phyloP scores from a whole-genome alignment of 2,113 vertebrate genomes.

The human (Homo sapiens) region DNA sequence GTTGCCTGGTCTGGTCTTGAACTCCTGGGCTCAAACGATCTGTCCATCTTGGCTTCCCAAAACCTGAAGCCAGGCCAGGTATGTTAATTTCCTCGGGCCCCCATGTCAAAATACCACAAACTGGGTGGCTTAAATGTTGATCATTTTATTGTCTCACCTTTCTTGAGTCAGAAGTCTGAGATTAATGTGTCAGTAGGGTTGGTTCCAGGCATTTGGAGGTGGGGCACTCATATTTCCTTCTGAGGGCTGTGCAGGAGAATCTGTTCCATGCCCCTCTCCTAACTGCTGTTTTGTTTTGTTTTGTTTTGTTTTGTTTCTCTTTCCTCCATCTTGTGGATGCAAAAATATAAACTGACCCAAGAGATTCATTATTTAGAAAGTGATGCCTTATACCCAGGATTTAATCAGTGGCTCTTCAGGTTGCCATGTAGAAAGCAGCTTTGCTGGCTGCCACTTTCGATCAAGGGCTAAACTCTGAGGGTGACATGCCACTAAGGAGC shows the following conservation, averaged over 20 bases:
- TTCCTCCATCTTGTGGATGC: not conserved
- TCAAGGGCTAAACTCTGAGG: not conserved
- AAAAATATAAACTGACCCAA: not conserved
- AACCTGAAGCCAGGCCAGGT: not conserved
- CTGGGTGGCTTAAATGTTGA: not conserved
- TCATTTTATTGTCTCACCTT: not conserved
- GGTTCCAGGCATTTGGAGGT: not conserved
- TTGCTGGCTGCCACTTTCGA: not conserved
- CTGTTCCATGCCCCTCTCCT: not conserved
- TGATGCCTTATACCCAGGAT: not conserved
- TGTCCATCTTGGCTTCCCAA: too few species aligned
- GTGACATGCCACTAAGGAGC: not conserved
- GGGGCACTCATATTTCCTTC: not conserved
- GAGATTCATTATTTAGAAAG: not conserved
- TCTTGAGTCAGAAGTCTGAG: not conserved
- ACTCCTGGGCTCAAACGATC: too few species aligned
- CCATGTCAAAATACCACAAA: not conserved
- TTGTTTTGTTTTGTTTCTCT: not conserved
- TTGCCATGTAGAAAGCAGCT: not conserved
- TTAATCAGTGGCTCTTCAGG: not conserved
- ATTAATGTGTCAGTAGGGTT: not conserved
- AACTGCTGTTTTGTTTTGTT: not conserved
- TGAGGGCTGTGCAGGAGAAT: not conserved
- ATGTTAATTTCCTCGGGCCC: fast-evolving
- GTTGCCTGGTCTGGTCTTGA: too few species aligned